Percentiles rank a stretch among this genome's conserved stretches.
Evolutionary conservation across 2,113 vertebrate species (phyloP).

Genomic region (human (Homo sapiens)): GRCh38 chr3:192289501-192290000

Average conservation of each 20-base stretch:
- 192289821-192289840: not conserved
- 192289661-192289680: not conserved
- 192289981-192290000: not conserved
- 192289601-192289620: not conserved
- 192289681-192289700: not conserved
- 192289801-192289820: not conserved
- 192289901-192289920: not conserved
- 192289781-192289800: not conserved
- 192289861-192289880: not conserved
- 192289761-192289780: not conserved
- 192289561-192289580: not conserved
- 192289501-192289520: not conserved
- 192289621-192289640: not conserved
- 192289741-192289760: not conserved
- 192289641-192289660: not conserved
- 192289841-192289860: not conserved
- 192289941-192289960: not conserved
- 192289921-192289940: not conserved
- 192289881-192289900: not conserved
- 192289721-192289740: not conserved
- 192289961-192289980: not conserved
- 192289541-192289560: not conserved
- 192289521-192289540: not conserved
- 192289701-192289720: not conserved
- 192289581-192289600: not conserved